phyloP scores from a whole-genome alignment of 2,797 vertebrate genomes.

The Myiotriccus ornatus region DNA sequence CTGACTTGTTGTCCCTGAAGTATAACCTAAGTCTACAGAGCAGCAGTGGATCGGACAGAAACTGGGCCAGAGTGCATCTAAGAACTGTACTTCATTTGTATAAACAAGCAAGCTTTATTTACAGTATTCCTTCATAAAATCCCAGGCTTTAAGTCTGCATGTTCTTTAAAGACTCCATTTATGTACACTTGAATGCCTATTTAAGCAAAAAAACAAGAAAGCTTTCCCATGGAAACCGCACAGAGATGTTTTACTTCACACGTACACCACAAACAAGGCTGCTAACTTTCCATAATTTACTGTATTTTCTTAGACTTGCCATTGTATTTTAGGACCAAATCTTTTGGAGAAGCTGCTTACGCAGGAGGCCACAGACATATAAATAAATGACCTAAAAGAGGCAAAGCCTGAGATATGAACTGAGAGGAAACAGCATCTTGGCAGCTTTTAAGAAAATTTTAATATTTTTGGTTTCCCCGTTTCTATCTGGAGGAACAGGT shows the following conservation, averaged over 20 bases:
- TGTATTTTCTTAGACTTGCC: slow-evolving; percentile 32
- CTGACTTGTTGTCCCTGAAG: background rate
- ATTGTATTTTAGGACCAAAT: slow-evolving; percentile 45
- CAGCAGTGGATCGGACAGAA: background rate
- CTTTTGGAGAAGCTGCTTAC: slow-evolving; percentile 31
- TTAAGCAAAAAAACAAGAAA: slow-evolving; percentile 60
- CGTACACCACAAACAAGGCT: slow-evolving; percentile 69
- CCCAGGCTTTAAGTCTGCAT: slow-evolving; percentile 52
- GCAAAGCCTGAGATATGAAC: background rate
- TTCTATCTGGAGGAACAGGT: slow-evolving; percentile 9
- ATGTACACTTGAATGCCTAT: slow-evolving; percentile 67
- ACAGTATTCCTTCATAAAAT: slow-evolving; percentile 66
- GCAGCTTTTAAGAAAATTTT: background rate
- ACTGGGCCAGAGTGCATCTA: slow-evolving; percentile 47
- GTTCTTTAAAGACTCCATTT: slow-evolving; percentile 68
- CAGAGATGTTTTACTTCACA: slow-evolving; percentile 71
- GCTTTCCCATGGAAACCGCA: slow-evolving; percentile 78
- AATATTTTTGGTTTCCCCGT: background rate
- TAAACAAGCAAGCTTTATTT: slow-evolving; percentile 74
- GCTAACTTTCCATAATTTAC: slow-evolving; percentile 62
- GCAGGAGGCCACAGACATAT: slow-evolving; percentile 9
- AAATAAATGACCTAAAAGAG: slow-evolving; percentile 53
- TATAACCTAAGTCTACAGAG: background rate
- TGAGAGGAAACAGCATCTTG: background rate
- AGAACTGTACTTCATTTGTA: slow-evolving; percentile 59